These are phyloP conservation scores for Podotricha telesiphe DNA, from an alignment of 2,888 invertebrate species.

Conservation along the genomic window DNA sequence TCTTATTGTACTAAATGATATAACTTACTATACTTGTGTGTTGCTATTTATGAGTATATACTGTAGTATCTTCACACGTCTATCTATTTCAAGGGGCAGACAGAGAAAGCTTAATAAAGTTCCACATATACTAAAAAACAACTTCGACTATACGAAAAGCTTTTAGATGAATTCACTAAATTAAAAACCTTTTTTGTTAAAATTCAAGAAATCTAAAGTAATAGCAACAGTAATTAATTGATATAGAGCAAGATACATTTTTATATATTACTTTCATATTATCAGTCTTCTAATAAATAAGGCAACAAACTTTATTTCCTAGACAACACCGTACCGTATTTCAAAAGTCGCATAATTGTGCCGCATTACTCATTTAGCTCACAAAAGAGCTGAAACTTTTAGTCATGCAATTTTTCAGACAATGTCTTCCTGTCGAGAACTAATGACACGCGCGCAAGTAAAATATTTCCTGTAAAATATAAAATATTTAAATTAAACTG, in stretches of 20 bases:
- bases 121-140: neutral
- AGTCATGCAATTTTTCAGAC: slow-evolving; percentile 45
- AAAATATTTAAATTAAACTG: slow-evolving; percentile 22
- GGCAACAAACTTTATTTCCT: slow-evolving; percentile 17
- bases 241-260: neutral
- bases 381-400: slow-evolving; percentile 43
- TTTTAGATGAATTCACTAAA: neutral
- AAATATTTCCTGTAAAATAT: slow-evolving; percentile 29
- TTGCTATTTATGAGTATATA: too few species aligned
- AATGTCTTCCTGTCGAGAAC: slow-evolving; percentile 43
- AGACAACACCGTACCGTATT: slow-evolving; percentile 35
- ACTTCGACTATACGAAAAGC: neutral
- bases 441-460: slow-evolving; percentile 40
- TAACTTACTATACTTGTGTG: too few species aligned
- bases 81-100: neutral
- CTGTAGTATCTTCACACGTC: neutral
- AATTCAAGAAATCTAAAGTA: too few species aligned
- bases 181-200: too few species aligned
- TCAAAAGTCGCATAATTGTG: slow-evolving; percentile 42
- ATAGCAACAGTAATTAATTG: slow-evolving; percentile 2
- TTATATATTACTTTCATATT: neutral
- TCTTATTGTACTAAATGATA: too few species aligned
- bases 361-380: slow-evolving; percentile 42
- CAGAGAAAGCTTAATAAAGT: neutral
- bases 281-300: slow-evolving; percentile 1